Conservation (phyloP, 1,140 invertebrate genomes). For the Cydia fagiglandana region DNA sequence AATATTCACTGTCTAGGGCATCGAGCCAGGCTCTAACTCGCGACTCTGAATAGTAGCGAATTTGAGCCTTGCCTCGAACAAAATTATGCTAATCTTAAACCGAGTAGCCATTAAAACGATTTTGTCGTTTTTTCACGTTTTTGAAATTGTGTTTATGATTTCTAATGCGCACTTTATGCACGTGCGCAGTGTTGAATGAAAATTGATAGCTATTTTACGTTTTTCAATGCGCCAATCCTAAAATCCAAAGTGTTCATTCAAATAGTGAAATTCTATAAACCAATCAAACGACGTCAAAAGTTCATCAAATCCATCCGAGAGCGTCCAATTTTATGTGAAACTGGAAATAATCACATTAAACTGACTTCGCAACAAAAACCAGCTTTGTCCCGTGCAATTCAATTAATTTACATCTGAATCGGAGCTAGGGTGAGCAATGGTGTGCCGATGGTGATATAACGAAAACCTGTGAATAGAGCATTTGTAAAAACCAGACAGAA, state of each 20-base stretch:
- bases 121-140: too few relatives aligned
- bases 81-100: too few relatives aligned
- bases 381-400: slow-evolving; percentile 58
- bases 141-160: too few relatives aligned
- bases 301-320: background rate
- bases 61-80: too few relatives aligned
- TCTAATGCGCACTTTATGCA: too few relatives aligned
- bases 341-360: slow-evolving; percentile 60
- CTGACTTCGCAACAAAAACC: slow-evolving; percentile 54
- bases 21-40: too few relatives aligned
- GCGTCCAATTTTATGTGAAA: slow-evolving; percentile 34
- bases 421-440: slow-evolving; percentile 40
- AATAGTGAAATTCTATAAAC: background rate
- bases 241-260: slow-evolving; percentile 2
- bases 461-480: too few relatives aligned
- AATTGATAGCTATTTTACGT: background rate
- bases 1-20: too few relatives aligned
- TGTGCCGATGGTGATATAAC: too few relatives aligned
- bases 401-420: slow-evolving; percentile 59
- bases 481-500: too few relatives aligned
- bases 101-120: too few relatives aligned
- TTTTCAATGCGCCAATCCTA: background rate
- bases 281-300: background rate
- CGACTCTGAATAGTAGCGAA: too few relatives aligned
- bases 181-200: background rate